These are phyloP conservation scores for Pycnonotus jocosus DNA, from an alignment of 2,113 vertebrate genomes.

Conservation along the genomic window DNA sequence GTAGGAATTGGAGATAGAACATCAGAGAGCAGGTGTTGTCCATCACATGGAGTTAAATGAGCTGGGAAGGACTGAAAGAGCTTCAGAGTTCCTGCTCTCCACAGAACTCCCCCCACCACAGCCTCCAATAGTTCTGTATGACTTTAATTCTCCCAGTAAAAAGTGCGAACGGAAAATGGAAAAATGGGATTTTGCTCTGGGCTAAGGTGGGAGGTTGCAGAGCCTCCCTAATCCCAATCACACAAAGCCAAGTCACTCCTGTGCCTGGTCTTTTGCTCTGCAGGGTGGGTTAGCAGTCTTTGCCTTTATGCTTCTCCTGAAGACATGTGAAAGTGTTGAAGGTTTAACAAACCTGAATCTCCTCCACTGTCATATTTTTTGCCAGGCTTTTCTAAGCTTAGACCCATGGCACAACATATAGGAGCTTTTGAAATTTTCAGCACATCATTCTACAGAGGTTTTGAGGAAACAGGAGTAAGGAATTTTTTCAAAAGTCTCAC, in stretches of 20 bases:
- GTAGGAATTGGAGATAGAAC: background rate
- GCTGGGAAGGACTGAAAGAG: background rate
- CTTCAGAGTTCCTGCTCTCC: background rate
- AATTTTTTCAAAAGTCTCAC: background rate
- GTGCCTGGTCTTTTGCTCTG: background rate
- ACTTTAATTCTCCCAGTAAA: background rate
- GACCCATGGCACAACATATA: accelerated
- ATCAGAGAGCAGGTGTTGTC: background rate
- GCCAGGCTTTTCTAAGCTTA: background rate
- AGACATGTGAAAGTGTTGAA: background rate
- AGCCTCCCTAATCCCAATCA: background rate
- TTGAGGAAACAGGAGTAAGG: background rate
- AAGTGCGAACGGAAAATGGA: background rate
- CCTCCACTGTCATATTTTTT: background rate
- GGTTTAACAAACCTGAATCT: background rate
- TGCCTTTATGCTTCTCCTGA: background rate
- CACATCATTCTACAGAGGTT: background rate
- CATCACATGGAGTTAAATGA: background rate
- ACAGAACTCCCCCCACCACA: background rate
- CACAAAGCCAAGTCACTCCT: background rate
- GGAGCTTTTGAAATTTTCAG: background rate
- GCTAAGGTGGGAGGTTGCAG: background rate
- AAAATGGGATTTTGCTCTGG: background rate
- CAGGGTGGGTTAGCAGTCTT: background rate
- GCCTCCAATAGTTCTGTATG: background rate